Percentiles rank a stretch among this genome's conserved stretches.
Conservation (phyloP, 2,888 invertebrate species). For the Rhagophthalmus giganteus region DNA sequence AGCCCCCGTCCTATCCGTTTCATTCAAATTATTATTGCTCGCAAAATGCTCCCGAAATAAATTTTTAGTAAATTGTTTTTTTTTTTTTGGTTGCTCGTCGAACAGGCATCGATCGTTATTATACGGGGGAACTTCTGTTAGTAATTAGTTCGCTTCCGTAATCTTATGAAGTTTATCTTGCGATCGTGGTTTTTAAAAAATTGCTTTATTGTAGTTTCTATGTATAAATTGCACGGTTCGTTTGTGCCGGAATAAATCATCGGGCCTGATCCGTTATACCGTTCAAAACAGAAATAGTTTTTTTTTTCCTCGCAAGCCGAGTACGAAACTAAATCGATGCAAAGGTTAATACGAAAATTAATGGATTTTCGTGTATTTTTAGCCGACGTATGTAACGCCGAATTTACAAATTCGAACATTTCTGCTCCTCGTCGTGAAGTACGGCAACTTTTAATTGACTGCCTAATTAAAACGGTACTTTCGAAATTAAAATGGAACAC, state of each 20-base stretch:
- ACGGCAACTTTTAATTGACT: constrained; percentile 1
- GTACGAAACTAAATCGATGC: constrained; percentile 4
- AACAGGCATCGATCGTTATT: too few species aligned
- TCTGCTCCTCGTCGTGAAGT: too few species aligned
- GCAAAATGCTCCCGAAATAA: constrained; percentile 17
- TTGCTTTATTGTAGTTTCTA: constrained; percentile 15
- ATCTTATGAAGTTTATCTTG: constrained; percentile 14
- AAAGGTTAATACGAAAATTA: constrained; percentile 3
- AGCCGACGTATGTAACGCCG: not conserved
- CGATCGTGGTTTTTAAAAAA: constrained; percentile 18
- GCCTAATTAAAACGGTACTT: constrained; percentile 24
- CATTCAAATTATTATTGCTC: constrained; percentile 29
- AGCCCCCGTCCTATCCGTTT: constrained; percentile 32
- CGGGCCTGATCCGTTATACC: constrained; percentile 16
- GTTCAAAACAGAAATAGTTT: constrained; percentile 11
- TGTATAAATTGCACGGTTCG: constrained; percentile 24
- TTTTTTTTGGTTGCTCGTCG: too few species aligned
- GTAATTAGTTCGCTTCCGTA: constrained; percentile 13
- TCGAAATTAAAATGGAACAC: constrained; percentile 19
- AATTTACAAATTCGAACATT: constrained; percentile 1
- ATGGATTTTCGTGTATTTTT: constrained; percentile 1
- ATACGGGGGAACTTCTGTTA: constrained; percentile 2
- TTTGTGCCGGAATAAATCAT: constrained; percentile 22
- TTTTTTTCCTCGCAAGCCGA: constrained; percentile 2
- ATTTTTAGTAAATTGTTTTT: constrained; percentile 5